These are phyloP conservation scores for Peromyscus leucopus DNA, from an alignment of 2,113 vertebrate species.

Conservation along the genomic window DNA sequence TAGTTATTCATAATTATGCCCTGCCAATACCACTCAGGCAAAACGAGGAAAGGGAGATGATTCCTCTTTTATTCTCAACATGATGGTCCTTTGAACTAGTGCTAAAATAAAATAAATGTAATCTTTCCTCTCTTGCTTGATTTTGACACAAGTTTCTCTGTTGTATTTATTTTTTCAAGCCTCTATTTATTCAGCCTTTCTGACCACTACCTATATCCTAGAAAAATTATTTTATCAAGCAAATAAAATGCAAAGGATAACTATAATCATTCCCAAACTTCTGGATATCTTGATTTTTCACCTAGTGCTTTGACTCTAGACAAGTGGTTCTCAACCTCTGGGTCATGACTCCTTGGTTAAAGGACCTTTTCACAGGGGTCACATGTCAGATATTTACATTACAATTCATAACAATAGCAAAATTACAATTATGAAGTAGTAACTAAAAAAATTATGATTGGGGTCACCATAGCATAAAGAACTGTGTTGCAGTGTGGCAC, in stretches of 20 bases:
- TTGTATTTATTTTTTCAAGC: neutral
- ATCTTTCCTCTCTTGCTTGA: neutral
- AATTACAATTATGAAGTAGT: neutral
- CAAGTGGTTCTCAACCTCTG: neutral
- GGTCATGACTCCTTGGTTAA: neutral
- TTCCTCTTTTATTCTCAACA: neutral
- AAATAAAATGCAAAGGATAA: neutral
- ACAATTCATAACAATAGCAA: neutral
- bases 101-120: neutral
- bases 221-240: neutral
- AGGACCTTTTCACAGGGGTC: neutral
- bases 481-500: neutral
- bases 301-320: neutral
- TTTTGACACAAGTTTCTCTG: neutral
- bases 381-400: neutral
- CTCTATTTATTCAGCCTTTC: neutral
- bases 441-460: neutral
- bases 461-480: neutral
- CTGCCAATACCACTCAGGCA: neutral
- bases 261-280: neutral
- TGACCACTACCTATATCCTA: neutral
- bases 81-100: neutral
- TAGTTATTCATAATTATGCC: slow-evolving; percentile 12
- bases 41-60: neutral
- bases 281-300: neutral